Evolutionary conservation across 1,140 invertebrate species (phyloP).

Genomic region (Pentalonia nigronervosa): DNA sequence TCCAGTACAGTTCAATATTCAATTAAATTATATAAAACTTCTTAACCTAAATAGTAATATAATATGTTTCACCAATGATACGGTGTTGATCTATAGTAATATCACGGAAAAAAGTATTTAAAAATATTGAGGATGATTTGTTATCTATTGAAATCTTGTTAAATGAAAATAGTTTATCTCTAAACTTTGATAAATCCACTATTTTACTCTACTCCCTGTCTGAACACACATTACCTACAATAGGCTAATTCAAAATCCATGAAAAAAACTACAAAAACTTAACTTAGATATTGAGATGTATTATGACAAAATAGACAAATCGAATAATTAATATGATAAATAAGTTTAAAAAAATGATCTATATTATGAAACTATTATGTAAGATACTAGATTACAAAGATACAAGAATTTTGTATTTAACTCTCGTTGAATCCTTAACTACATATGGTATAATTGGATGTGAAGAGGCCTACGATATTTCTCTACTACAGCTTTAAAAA

Average conservation of each 20-base stretch:
- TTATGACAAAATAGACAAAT: no score
- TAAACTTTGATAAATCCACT: not conserved
- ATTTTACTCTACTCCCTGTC: not conserved
- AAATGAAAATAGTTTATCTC: not conserved
- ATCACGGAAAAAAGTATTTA: not conserved
- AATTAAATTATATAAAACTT: not conserved
- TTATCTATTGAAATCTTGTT: not conserved
- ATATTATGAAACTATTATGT: not conserved
- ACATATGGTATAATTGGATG: not conserved
- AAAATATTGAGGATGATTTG: not conserved
- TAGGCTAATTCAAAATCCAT: not conserved
- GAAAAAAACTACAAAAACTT: not conserved
- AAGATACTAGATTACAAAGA: not conserved
- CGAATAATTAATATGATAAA: not conserved
- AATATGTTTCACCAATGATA: not conserved
- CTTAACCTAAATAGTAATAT: not conserved
- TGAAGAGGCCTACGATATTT: not conserved
- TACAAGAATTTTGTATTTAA: not conserved
- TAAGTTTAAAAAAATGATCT: not conserved
- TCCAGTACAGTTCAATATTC: not conserved
- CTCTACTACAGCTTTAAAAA: not conserved
- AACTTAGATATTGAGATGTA: not conserved
- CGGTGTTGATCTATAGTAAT: not conserved
- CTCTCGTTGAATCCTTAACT: not conserved
- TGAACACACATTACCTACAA: not conserved